Percentiles rank a stretch among this genome's conserved stretches.
These are phyloP conservation scores for Porites divaricata DNA, from an alignment of 92 coral and sea anemone species.

Conservation along the genomic window DNA sequence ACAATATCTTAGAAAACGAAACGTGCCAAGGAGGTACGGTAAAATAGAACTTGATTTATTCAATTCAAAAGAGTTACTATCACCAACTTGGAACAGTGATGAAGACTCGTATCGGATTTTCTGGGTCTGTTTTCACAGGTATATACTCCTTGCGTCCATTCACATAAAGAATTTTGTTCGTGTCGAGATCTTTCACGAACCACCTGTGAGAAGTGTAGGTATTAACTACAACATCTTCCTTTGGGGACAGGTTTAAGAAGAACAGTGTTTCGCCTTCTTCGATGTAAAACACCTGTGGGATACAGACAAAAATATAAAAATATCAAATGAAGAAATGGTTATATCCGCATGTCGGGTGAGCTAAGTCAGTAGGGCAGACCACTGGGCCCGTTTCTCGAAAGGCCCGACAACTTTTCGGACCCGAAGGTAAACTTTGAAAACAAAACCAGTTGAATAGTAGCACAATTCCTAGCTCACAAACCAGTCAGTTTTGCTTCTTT, in stretches of 20 bases:
- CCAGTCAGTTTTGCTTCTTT: too few species aligned
- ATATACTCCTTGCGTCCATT: constrained; percentile 56
- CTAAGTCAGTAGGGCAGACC: too few species aligned
- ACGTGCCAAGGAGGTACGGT: not conserved
- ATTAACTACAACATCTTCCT: constrained; percentile 50
- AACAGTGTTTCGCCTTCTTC: constrained; percentile 35
- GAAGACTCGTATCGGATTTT: constrained; percentile 41
- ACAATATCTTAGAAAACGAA: too few species aligned
- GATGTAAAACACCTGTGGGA: constrained; percentile 49
- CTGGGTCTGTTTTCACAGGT: constrained; percentile 17
- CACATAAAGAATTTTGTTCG: constrained; percentile 61
- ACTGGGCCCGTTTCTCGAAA: too few species aligned
- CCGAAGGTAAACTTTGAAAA: too few species aligned
- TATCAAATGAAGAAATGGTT: not conserved
- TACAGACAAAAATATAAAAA: not conserved
- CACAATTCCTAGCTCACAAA: too few species aligned
- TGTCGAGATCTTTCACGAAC: constrained; percentile 77
- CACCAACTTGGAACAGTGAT: constrained; percentile 85
- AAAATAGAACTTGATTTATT: not conserved
- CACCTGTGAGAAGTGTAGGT: constrained; percentile 82
- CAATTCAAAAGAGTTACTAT: not conserved
- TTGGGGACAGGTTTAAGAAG: constrained; percentile 62
- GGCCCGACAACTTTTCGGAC: too few species aligned
- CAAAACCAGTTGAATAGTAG: too few species aligned
- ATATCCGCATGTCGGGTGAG: too few species aligned